Evolutionary conservation across 2,888 invertebrate genomes (phyloP).

Genomic region (Alitta virens): DNA sequence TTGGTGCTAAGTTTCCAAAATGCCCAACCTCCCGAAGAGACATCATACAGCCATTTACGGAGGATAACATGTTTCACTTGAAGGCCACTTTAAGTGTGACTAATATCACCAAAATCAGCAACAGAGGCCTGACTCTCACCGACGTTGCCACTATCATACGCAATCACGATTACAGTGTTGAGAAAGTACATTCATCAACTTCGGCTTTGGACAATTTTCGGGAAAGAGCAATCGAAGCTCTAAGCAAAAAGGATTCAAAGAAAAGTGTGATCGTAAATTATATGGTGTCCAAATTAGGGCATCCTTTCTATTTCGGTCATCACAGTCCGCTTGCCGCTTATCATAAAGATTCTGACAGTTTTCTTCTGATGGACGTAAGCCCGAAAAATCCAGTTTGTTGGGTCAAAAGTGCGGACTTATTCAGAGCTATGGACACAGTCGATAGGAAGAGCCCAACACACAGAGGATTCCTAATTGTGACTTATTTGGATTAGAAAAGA

Average conservation of each 20-base stretch:
- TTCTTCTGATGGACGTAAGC: slow-evolving; percentile 23
- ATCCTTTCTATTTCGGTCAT: slow-evolving; percentile 15
- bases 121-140: background rate
- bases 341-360: slow-evolving; percentile 16
- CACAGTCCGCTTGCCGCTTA: slow-evolving; percentile 25
- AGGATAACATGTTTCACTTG: background rate
- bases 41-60: background rate
- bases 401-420: slow-evolving; percentile 16
- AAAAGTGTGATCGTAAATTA: background rate
- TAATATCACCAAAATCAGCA: background rate
- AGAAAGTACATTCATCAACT: background rate
- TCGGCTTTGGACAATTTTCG: background rate
- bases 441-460: slow-evolving; percentile 4
- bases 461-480: slow-evolving; percentile 10
- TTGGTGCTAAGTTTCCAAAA: background rate
- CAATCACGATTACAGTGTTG: background rate
- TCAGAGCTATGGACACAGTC: slow-evolving; percentile 16
- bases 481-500: no score
- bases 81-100: background rate
- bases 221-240: background rate
- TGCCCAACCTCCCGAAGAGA: no score
- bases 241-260: background rate
- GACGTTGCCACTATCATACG: background rate
- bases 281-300: slow-evolving; percentile 15
- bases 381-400: slow-evolving; percentile 19